Base-by-base conservation (phyloP, 2,113 vertebrate genomes). In the Scalopus aquaticus region DNA sequence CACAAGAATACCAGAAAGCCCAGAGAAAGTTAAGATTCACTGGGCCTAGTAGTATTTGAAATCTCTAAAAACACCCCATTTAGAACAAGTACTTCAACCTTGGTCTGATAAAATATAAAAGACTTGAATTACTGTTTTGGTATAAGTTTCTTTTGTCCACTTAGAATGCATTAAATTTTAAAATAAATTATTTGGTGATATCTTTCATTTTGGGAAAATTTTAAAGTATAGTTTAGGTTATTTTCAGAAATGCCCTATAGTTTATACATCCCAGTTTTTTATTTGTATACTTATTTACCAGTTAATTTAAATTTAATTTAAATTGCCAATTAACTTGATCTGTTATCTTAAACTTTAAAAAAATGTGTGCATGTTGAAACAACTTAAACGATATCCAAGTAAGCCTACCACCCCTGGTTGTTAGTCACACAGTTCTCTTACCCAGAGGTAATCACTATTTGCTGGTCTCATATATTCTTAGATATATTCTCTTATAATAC, bases 131-230 rank as follows among this genome's bases (percentile, higher is more conserved):
- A 35, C 10, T 88, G 6, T 76, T 32, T 83, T 82, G 51, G 5
- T 28, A 70, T 19, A 80, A 26, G 88, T 76, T 62, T 70, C 12
- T 77, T 30, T 70, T 39, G 70, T 35, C 11, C 9, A 44, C 89
- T 95, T 32, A 74, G 24, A 86, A n/a, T 89, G 17, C 32, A 77
- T 93, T 88, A 85, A 73, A 60, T 42, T 72, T 2, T 82, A 77
- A 90, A 94, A 51, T 76, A 80, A 92, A 28, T 85, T 76, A 58
- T 77, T 93, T 76, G 56, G 4, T 88, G 22, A 46, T 84, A 46
- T 28, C 13, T 69, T 86, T 73, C 76, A 79, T 37, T 76, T 70
- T 78, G 60, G n/a, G 49, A 83, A 87, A 88, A 49, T 28, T 58
- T 56, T 74, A 22, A 19, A 6, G 17, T 54, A 7, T 76, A 26